These are phyloP conservation scores for Zaprionus africanus DNA, from an alignment of 1,140 invertebrate species.

Conservation along the genomic window DNA sequence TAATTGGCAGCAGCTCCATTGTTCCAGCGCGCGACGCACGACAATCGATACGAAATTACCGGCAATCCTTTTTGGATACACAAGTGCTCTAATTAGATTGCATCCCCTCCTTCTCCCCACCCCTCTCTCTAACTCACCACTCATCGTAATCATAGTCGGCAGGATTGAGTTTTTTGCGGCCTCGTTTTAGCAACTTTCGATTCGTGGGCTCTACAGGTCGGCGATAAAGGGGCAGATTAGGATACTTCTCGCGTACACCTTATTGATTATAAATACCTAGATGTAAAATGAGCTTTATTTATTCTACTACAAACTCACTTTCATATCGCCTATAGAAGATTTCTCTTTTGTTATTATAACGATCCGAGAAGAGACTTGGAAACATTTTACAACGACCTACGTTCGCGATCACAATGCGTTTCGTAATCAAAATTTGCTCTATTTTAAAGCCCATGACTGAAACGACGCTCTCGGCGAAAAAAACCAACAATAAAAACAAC, in stretches of 20 bases:
- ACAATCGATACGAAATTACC: conserved; percentile 44
- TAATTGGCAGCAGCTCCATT: conserved; percentile 30
- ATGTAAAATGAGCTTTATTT: too few relatives aligned
- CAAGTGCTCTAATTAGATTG: conserved; percentile 27
- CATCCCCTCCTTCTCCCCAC: not conserved
- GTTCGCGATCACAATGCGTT: conserved; percentile 19
- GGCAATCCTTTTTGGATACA: conserved; percentile 36
- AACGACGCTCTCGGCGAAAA: not conserved
- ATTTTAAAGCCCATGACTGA: conserved; percentile 18
- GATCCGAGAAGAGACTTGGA: conserved; percentile 39
- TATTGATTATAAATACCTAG: not conserved
- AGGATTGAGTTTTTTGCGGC: not conserved
- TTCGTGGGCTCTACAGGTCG: conserved; percentile 17
- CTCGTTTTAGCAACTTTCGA: conserved; percentile 2
- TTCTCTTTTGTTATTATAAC: conserved; percentile 38
- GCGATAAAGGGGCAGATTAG: conserved; percentile 26
- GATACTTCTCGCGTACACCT: conserved; percentile 23
- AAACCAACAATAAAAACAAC: not conserved
- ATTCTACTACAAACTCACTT: conserved; percentile 6
- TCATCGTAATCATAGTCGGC: conserved; percentile 39
- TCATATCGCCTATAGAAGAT: conserved; percentile 37
- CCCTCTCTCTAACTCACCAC: conserved; percentile 11
- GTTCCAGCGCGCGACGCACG: conserved; percentile 32
- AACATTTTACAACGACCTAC: conserved; percentile 38
- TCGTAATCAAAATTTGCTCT: conserved; percentile 23